Base-by-base conservation (phyloP, 2,888 invertebrate species). In the Eristalis tenax region DNA sequence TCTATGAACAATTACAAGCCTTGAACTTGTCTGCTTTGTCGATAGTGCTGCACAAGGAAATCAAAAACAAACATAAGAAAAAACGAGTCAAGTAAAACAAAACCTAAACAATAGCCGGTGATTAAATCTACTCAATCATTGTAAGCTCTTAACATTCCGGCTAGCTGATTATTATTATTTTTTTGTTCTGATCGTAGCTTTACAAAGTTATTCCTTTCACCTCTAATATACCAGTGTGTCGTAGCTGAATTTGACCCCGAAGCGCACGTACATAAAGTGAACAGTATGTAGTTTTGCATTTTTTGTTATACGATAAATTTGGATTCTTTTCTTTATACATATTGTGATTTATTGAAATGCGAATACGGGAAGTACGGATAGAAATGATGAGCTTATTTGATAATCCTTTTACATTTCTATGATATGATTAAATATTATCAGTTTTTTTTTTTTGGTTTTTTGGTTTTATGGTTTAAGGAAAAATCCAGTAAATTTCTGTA, bases 61-160 rank as follows among this genome's bases (percentile, higher is more conserved):
- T 4, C 13, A 35, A 23, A 3, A 69, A 35, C n/a, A n/a, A n/a
- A n/a, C n/a, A n/a, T n/a, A n/a, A n/a, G n/a, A 2, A 56, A 50
- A 43, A 18, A 8, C 35, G 28, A 56, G 57, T 32, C 28, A 23
- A 50, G 23, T 23, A 43, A 23, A 71, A 35, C 50, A 69, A 69
- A 75, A 59, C 18, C n/a, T 63, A n/a, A 71, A 71, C 70, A 71
- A 71, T 65, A 71, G 71, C 65, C 43, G 59, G 57, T 79, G 59
- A n/a, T 73, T 59, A 38, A 65, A 35, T 43, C 23, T 57, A 65
- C 63, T 69, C 15, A 70, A 70, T 70, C 64, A 70, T 64, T 64
- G 70, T 64, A 65, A 71, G 40, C 57, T 70, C 38, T 50, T 23
- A 50, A 22, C 35, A 65, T 28, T 57, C 22, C 43, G 50, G 61